These are phyloP conservation scores for Odocoileus hemionus DNA, from an alignment of 2,113 vertebrate species.

Conservation along the genomic window DNA sequence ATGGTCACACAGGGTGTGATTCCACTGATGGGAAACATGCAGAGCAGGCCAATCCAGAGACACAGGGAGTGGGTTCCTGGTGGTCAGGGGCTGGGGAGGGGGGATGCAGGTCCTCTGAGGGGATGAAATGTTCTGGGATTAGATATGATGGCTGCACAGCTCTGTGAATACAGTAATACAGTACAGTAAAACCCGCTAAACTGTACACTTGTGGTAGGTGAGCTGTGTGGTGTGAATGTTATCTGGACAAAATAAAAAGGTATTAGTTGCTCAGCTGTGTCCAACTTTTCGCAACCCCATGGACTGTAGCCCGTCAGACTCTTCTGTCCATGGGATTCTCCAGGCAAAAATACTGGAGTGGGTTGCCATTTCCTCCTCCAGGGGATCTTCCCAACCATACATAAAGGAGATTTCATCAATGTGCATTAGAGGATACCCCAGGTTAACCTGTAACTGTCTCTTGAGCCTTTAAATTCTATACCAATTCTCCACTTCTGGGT, in stretches of 20 bases:
- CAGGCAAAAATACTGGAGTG: neutral
- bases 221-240: neutral
- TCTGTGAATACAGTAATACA: neutral
- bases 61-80: neutral
- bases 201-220: neutral
- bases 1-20: neutral
- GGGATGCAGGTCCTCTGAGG: neutral
- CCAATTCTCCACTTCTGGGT: neutral
- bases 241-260: neutral
- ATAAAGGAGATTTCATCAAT: neutral
- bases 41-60: neutral
- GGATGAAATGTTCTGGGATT: neutral
- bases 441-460: neutral
- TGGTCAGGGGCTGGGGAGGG: neutral
- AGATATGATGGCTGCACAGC: neutral
- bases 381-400: neutral
- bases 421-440: neutral
- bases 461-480: neutral
- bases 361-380: neutral
- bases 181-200: neutral
- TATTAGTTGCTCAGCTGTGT: neutral
- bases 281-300: neutral
- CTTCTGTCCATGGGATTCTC: neutral
- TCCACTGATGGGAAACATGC: neutral
- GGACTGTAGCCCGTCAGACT: neutral